These are phyloP conservation scores for Monochamus saltuarius DNA, from an alignment of 1,140 invertebrate genomes.

Conservation along the genomic window DNA sequence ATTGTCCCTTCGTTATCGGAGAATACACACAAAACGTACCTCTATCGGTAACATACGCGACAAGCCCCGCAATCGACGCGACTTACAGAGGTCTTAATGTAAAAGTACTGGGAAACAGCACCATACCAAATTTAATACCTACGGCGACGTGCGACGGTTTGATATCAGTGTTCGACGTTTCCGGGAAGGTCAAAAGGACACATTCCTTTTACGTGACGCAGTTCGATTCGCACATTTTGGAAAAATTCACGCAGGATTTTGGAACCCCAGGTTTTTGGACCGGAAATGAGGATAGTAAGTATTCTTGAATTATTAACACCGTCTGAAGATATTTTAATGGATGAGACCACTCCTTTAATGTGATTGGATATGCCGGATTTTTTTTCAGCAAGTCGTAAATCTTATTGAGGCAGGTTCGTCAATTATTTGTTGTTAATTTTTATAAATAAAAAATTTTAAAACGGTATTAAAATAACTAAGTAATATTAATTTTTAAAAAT, in stretches of 20 bases:
- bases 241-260: slow-evolving; percentile 48
- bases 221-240: slow-evolving; percentile 49
- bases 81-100: slow-evolving; percentile 42
- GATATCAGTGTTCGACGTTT: slow-evolving; percentile 49
- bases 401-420: no score
- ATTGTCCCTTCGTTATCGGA: slow-evolving; percentile 89
- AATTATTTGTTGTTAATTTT: no score
- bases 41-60: slow-evolving; percentile 84
- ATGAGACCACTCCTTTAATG: no score
- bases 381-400: no score
- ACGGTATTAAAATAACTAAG: no score
- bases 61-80: slow-evolving; percentile 70
- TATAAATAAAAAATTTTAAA: no score
- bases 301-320: no score
- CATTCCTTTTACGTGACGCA: slow-evolving; percentile 50
- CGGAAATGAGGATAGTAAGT: slow-evolving; percentile 33
- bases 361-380: no score
- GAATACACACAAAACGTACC: slow-evolving; percentile 95
- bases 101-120: slow-evolving; percentile 40
- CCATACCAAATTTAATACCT: slow-evolving; percentile 40
- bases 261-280: slow-evolving; percentile 37
- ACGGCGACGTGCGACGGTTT: slow-evolving; percentile 48
- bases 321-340: no score
- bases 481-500: no score
- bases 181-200: slow-evolving; percentile 47